phyloP scores from a whole-genome alignment of 53 echinoderm and acorn worm species.

The Crossaster papposus region DNA sequence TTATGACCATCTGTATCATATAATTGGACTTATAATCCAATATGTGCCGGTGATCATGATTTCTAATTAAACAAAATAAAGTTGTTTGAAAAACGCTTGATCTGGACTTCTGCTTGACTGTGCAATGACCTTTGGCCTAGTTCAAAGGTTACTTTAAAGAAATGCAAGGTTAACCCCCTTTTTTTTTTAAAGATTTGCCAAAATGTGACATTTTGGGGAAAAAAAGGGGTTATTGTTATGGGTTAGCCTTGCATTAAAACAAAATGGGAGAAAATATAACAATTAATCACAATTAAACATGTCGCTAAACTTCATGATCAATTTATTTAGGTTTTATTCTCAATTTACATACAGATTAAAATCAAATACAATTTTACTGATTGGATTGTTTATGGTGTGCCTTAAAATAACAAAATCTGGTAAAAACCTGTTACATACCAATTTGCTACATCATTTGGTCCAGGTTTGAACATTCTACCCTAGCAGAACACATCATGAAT shows the following conservation, averaged over 20 bases:
- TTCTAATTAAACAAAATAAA: slow-evolving; percentile 38
- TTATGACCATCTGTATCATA: neutral
- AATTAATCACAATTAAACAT: neutral
- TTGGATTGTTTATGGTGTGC: neutral
- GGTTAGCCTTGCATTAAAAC: too few relatives aligned
- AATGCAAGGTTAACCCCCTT: too few relatives aligned
- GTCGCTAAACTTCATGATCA: slow-evolving; percentile 37
- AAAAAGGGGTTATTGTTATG: too few relatives aligned
- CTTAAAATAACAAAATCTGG: neutral
- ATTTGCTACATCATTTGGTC: slow-evolving; percentile 43
- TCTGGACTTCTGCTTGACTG: too few relatives aligned
- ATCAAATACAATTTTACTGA: slow-evolving; percentile 12
- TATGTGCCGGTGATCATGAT: slow-evolving; percentile 37
- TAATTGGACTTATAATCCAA: neutral
- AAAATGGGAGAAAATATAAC: neutral
- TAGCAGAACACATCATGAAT: slow-evolving; percentile 36
- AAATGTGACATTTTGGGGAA: too few relatives aligned
- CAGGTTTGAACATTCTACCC: slow-evolving; percentile 28
- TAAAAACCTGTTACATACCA: neutral
- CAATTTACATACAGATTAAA: slow-evolving; percentile 39
- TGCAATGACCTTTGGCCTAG: neutral
- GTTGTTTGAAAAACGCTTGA: neutral
- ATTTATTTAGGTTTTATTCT: slow-evolving; percentile 33
- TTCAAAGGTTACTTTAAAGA: neutral
- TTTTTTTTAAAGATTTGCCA: too few relatives aligned